Percentiles rank a stretch among this genome's conserved stretches.
phyloP scores from a whole-genome alignment of 2,888 invertebrate genomes.

The Anarsia innoxiella region DNA sequence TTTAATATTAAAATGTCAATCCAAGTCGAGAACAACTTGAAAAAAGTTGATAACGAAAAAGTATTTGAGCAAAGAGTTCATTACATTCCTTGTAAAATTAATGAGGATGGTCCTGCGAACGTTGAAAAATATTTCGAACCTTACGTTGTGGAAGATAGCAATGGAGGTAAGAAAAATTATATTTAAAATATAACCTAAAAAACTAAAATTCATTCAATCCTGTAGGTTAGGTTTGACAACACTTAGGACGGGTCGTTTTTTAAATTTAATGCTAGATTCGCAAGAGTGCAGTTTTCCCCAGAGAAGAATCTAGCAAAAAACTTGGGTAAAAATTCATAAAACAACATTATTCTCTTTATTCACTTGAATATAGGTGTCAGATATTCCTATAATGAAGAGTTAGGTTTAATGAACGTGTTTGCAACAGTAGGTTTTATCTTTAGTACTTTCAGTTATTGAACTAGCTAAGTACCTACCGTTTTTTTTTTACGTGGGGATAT shows the following conservation, averaged over 20 bases:
- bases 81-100: slow-evolving; percentile 83
- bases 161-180: slow-evolving; percentile 56
- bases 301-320: too few relatives aligned
- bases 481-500: too few relatives aligned
- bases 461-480: too few relatives aligned
- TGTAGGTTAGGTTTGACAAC: too few relatives aligned
- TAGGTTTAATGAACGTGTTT: too few relatives aligned
- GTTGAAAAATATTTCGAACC: slow-evolving; percentile 81
- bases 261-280: too few relatives aligned
- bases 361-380: background rate
- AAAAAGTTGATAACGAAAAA: slow-evolving; percentile 51
- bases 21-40: slow-evolving; percentile 75
- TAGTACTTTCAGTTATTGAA: too few relatives aligned
- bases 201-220: background rate
- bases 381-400: too few relatives aligned
- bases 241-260: too few relatives aligned
- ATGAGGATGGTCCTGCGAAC: slow-evolving; percentile 80
- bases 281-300: too few relatives aligned
- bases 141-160: slow-evolving; percentile 65
- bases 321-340: background rate
- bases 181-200: background rate
- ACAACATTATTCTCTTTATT: background rate
- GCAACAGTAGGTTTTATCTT: too few relatives aligned
- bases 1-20: slow-evolving; percentile 74
- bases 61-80: slow-evolving; percentile 71